Evolutionary conservation across 2,888 invertebrate species (phyloP).

Genomic region (Lasioglossum villosulum): DNA sequence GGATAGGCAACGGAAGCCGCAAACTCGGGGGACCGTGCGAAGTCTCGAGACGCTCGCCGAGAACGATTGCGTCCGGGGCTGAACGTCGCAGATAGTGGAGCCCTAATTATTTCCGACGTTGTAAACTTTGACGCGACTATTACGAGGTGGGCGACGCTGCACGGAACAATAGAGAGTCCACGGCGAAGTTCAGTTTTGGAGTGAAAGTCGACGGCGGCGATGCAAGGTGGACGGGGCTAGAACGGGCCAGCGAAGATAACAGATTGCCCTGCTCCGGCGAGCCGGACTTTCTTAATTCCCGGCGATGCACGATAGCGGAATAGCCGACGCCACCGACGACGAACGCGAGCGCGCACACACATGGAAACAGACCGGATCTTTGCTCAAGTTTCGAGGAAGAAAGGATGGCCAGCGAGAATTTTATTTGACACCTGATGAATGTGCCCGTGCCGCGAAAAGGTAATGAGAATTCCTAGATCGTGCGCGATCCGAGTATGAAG

Average conservation of each 20-base stretch:
- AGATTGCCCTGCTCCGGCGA: constrained; percentile 13
- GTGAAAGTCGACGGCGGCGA: constrained; percentile 51
- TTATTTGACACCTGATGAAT: constrained; percentile 74
- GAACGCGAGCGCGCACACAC: not conserved
- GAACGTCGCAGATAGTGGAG: constrained; percentile 23
- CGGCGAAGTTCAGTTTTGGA: constrained; percentile 42
- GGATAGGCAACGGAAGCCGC: not conserved
- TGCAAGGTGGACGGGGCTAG: constrained; percentile 35
- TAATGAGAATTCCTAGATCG: constrained; percentile 72
- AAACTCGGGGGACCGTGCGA: not conserved
- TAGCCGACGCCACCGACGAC: constrained; percentile 38
- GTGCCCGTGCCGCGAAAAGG: constrained; percentile 64
- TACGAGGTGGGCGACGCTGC: constrained; percentile 20
- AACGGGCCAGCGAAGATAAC: constrained; percentile 52
- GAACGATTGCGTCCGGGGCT: not conserved
- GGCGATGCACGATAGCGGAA: constrained; percentile 42
- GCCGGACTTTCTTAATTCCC: constrained; percentile 55
- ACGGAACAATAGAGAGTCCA: constrained; percentile 39
- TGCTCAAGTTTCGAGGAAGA: constrained; percentile 65
- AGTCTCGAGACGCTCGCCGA: not conserved
- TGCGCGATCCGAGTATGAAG: constrained; percentile 63
- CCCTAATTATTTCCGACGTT: constrained; percentile 45
- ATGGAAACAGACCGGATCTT: constrained; percentile 60
- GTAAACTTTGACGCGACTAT: constrained; percentile 43
- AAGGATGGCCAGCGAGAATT: constrained; percentile 61